Evolutionary conservation across 2,888 invertebrate species (phyloP).

Genomic region (Dysmachus trigonus): DNA sequence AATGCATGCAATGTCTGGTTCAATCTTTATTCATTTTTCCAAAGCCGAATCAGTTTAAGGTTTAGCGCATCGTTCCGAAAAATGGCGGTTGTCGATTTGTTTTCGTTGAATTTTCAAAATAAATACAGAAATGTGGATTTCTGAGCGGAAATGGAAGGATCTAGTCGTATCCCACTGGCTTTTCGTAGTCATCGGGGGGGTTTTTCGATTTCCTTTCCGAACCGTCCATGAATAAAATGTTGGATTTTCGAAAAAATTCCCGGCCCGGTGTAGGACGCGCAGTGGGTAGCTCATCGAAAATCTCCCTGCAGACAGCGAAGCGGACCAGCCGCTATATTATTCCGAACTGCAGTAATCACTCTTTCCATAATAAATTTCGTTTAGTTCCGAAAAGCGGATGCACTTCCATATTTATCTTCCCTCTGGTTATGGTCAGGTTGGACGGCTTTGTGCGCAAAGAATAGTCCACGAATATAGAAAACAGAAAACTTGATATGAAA

Average conservation of each 20-base stretch:
- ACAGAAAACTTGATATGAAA: constrained; percentile 43
- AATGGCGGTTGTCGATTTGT: background rate
- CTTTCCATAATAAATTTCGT: constrained; percentile 42
- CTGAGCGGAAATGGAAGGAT: background rate
- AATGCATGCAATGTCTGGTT: background rate
- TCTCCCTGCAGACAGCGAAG: background rate
- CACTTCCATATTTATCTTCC: constrained; percentile 26
- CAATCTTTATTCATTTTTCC: background rate
- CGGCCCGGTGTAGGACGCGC: background rate
- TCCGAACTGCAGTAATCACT: constrained; percentile 33
- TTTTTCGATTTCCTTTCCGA: background rate
- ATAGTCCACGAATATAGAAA: background rate
- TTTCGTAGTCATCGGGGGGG: background rate
- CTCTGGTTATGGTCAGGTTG: constrained; percentile 29
- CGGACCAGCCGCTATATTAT: background rate
- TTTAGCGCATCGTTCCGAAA: background rate
- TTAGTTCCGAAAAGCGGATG: constrained; percentile 38
- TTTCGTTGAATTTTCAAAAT: background rate
- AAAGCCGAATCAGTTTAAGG: background rate
- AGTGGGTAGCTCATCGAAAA: background rate
- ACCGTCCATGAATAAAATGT: background rate
- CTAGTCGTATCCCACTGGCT: background rate
- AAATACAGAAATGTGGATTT: background rate
- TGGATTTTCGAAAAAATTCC: background rate
- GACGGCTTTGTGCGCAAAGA: constrained; percentile 12